A percentile compares a stretch with the other conserved stretches of the same genome.
These are phyloP conservation scores for Philypnodon macrostomus DNA, from an alignment of 2,797 vertebrate genomes.

Conservation along the genomic window DNA sequence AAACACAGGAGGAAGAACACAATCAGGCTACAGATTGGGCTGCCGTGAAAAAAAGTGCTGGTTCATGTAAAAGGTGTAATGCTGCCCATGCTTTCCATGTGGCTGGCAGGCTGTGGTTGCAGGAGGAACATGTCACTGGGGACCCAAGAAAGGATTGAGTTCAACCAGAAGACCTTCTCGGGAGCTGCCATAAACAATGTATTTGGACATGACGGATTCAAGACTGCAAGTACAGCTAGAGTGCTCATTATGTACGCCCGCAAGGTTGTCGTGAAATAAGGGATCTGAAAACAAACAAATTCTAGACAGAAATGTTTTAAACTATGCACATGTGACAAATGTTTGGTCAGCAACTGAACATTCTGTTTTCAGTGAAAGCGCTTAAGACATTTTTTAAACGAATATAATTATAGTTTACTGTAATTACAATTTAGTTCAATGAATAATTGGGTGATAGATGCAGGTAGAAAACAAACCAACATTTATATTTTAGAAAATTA, in stretches of 20 bases:
- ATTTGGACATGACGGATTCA: conserved; percentile 39
- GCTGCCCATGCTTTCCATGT: conserved; percentile 36
- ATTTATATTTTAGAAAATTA: too few relatives aligned
- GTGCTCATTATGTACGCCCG: conserved; percentile 24
- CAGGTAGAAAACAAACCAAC: too few relatives aligned
- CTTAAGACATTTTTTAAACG: too few relatives aligned
- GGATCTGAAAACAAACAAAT: conserved; percentile 56
- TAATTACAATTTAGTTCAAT: too few relatives aligned
- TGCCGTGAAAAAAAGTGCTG: conserved; percentile 35
- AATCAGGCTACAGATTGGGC: conserved; percentile 41
- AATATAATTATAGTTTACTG: too few relatives aligned
- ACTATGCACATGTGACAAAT: conserved; percentile 28
- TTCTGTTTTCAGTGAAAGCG: too few relatives aligned
- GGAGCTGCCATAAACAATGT: conserved; percentile 61
- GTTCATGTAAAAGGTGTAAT: conserved; percentile 31
- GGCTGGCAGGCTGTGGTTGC: conserved; percentile 29
- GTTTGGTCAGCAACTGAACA: too few relatives aligned
- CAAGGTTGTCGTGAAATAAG: conserved; percentile 28
- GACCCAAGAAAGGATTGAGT: conserved; percentile 40
- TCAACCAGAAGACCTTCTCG: conserved; percentile 42
- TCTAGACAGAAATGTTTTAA: conserved; percentile 35
- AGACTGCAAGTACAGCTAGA: conserved; percentile 21
- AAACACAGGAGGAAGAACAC: conserved; percentile 49
- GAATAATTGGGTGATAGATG: too few relatives aligned
- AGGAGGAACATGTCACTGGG: conserved; percentile 54